Percentiles rank a stretch among this genome's conserved stretches.
These are phyloP conservation scores for Nasonia vitripennis DNA, from an alignment of 1,140 invertebrate genomes.

Conservation along the genomic window DNA sequence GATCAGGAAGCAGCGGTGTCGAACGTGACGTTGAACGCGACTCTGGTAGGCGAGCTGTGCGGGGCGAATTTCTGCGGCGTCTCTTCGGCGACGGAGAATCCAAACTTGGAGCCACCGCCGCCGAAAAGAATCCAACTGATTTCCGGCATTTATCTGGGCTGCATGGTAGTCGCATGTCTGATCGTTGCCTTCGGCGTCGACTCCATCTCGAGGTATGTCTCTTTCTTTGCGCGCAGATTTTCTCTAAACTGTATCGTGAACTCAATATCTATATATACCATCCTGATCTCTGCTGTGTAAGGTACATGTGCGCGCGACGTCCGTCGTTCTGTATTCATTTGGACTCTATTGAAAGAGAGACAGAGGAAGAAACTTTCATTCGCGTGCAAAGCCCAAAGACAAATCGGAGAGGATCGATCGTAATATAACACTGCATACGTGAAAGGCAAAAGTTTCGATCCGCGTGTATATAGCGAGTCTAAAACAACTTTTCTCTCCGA, in stretches of 20 bases:
- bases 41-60: conserved; percentile 76
- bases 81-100: conserved; percentile 75
- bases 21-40: conserved; percentile 64
- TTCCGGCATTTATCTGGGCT: conserved; percentile 88
- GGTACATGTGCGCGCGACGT: background rate
- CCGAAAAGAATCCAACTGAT: conserved; percentile 84
- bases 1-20: conserved; percentile 55
- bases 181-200: conserved; percentile 90
- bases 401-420: background rate
- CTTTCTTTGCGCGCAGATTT: background rate
- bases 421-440: background rate
- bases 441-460: background rate
- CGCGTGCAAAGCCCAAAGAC: background rate
- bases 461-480: background rate
- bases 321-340: conserved; percentile 5
- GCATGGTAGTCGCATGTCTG: conserved; percentile 84
- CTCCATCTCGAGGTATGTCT: conserved; percentile 81
- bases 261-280: too few relatives aligned
- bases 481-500: too few relatives aligned
- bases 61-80: conserved; percentile 85
- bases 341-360: background rate
- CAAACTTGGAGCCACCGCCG: conserved; percentile 82
- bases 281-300: too few relatives aligned
- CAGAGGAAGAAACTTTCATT: background rate
- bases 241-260: too few relatives aligned